Base-by-base conservation (phyloP, 64 coral and sea anemone species). In the Pachyseris speciosa region DNA sequence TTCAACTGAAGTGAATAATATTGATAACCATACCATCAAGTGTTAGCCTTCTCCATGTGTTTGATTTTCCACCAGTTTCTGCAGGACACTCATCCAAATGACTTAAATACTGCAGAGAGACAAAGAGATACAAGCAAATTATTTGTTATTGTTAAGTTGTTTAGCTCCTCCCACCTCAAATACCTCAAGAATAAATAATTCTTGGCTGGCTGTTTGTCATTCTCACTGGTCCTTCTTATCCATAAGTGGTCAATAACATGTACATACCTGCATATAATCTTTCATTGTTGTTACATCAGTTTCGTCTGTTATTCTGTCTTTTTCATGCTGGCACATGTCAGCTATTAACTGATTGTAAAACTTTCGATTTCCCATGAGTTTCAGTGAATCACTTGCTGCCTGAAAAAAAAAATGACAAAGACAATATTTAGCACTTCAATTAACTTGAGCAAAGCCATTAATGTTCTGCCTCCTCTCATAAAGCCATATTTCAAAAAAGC, bases 291-390 rank as follows among this genome's bases (percentile, higher is more conserved):
- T 99, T 13, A 99, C 74, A 80, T 99, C 97, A 83, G 91, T 75
- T 88, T 99, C 97, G 91, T 95, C 90, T 67, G 97, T 99, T 81
- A 99, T 93, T 51, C 89, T 95, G 81, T 99, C 97, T 77, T 99
- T 95, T 31, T 95, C 90, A 83, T 93, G 90, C 64, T 99, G 97
- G 68, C 94, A 99, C 11, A 92, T 44, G 75, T 99, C 97, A 71
- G 89, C 86, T 38, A 91, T 99, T 75, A 99, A 67, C 24, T 99
- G 97, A 71, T 99, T 90, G 91, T 95, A 99, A 70, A 99, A 99
- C 30, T 91, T 95, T n/a, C 97, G 58, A 69, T 99, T 99, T 76
- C 97, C 97, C 97, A 99, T 99, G 2, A 99, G 44, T 89, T 69
- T 95, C 11, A 95, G 86, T 2, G 97, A 99, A 61, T 99, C 97